phyloP scores from a whole-genome alignment of 2,797 vertebrate species.

The Molossus molossus region DNA sequence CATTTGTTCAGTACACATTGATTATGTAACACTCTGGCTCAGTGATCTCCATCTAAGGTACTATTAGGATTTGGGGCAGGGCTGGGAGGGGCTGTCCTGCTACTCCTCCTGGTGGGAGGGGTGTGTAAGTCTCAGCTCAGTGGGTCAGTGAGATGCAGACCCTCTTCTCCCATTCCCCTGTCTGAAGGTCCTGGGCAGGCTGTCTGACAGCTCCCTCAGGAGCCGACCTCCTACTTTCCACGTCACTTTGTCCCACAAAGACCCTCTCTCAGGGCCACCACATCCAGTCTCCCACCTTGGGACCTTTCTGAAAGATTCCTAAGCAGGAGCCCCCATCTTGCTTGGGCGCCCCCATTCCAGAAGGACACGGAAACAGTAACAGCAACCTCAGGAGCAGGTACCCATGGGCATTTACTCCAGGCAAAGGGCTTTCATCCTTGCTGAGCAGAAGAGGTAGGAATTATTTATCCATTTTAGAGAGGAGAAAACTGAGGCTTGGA shows the following conservation, averaged over 20 bases:
- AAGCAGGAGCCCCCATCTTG: not conserved
- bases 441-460: not conserved
- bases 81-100: not conserved
- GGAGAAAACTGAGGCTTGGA: slow-evolving; percentile 47
- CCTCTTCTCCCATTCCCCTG: not conserved
- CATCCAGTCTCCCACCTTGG: not conserved
- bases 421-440: not conserved
- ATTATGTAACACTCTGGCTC: not conserved
- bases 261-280: not conserved
- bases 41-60: not conserved
- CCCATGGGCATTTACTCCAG: not conserved
- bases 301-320: not conserved
- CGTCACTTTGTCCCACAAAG: not conserved
- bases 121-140: not conserved
- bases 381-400: not conserved
- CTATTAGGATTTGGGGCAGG: not conserved
- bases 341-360: rapidly evolving
- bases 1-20: not conserved
- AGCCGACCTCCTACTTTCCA: no score
- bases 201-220: not conserved
- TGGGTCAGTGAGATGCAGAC: not conserved
- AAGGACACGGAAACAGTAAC: not conserved
- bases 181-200: not conserved
- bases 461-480: slow-evolving; percentile 33
- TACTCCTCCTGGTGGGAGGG: not conserved